Conservation (phyloP, 2,113 vertebrate species). For the Poeciliopsis retropinna region DNA sequence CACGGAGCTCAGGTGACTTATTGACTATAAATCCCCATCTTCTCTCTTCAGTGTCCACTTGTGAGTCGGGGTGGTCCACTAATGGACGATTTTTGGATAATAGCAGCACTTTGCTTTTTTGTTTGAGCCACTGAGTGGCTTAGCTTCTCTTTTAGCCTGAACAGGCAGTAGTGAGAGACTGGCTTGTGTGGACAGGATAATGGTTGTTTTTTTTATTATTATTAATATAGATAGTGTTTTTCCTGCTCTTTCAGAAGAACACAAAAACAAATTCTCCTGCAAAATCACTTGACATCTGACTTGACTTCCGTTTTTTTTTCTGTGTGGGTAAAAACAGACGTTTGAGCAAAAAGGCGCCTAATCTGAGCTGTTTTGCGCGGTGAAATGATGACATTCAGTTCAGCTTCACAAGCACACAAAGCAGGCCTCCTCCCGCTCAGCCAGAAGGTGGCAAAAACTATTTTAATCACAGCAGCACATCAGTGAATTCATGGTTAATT, state of each 20-base stretch:
- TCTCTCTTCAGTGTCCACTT: slow-evolving; percentile 31
- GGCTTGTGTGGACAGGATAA: slow-evolving; percentile 50
- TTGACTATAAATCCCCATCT: slow-evolving; percentile 31
- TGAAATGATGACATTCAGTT: slow-evolving; percentile 26
- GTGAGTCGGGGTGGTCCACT: slow-evolving; percentile 30
- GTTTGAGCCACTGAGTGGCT: slow-evolving; percentile 53
- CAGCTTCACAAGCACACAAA: slow-evolving; percentile 1
- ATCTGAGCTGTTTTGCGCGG: not conserved
- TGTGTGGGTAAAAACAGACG: slow-evolving; percentile 1
- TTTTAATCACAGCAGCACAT: slow-evolving; percentile 32
- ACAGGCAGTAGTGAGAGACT: slow-evolving; percentile 31
- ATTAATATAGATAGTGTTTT: slow-evolving; percentile 20
- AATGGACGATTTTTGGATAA: slow-evolving; percentile 66
- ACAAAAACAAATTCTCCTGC: slow-evolving; percentile 9
- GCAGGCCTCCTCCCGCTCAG: not conserved
- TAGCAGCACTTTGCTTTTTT: slow-evolving; percentile 61
- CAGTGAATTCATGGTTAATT: slow-evolving; percentile 34
- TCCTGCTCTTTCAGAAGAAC: slow-evolving; percentile 24
- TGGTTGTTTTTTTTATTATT: slow-evolving; percentile 57
- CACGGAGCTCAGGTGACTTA: slow-evolving; percentile 20
- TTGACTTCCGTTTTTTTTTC: slow-evolving; percentile 15
- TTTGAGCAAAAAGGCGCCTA: slow-evolving; percentile 8
- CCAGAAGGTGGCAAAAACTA: slow-evolving; percentile 5
- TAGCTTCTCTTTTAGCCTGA: slow-evolving; percentile 45
- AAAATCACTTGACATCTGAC: slow-evolving; percentile 28